A percentile compares a stretch with the other conserved stretches of the same genome.
Conservation (phyloP, 2,888 invertebrate species). For the Ceriagrion tenellum region DNA sequence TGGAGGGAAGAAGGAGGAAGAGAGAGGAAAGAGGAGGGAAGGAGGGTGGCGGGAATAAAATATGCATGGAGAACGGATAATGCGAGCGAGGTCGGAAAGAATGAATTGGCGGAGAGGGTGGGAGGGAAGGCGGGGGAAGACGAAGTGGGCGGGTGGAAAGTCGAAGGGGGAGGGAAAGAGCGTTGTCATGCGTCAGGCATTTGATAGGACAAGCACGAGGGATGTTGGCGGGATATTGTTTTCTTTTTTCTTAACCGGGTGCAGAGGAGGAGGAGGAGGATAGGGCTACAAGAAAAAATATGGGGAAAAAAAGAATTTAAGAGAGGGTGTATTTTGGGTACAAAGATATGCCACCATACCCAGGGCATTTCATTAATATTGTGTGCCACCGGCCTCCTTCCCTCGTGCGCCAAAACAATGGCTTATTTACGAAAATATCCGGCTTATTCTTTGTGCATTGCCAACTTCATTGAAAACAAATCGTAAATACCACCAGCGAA, state of each 20-base stretch:
- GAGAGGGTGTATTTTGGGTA: neutral
- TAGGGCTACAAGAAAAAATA: neutral
- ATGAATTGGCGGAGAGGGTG: constrained; percentile 51
- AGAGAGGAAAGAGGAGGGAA: neutral
- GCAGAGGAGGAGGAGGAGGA: neutral
- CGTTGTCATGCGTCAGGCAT: constrained; percentile 32
- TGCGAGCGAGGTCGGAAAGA: constrained; percentile 15
- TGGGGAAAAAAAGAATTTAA: neutral
- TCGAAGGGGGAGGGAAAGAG: neutral
- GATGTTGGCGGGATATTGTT: neutral
- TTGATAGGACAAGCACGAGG: constrained; percentile 28
- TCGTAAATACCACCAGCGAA: neutral
- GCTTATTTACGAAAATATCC: neutral
- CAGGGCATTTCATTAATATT: neutral
- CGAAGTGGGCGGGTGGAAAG: too few species aligned
- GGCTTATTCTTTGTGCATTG: neutral
- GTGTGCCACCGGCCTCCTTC: neutral
- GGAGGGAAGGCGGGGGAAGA: neutral
- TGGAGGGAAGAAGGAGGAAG: neutral
- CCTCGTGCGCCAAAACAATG: neutral
- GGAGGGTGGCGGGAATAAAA: constrained; percentile 3
- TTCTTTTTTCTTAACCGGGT: neutral
- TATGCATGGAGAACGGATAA: constrained; percentile 41
- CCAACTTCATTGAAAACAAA: neutral
- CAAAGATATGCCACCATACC: neutral